Conservation (phyloP, 2,888 invertebrate genomes). For the Mystacides longicornis region DNA sequence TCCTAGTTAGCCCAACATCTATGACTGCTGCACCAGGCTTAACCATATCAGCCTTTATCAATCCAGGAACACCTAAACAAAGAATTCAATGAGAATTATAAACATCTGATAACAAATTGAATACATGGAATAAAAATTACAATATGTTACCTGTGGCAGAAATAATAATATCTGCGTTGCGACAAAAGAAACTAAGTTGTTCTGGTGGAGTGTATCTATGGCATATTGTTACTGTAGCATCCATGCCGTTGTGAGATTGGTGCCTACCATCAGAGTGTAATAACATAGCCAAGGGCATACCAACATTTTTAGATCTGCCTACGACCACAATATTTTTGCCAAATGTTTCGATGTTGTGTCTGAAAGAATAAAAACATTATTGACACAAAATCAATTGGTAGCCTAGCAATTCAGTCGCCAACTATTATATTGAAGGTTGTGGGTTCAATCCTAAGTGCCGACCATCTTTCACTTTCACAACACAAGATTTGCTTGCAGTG, state of each 20-base stretch:
- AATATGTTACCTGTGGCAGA: slow-evolving; percentile 56
- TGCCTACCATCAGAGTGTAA: slow-evolving; percentile 67
- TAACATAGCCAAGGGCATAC: slow-evolving; percentile 81
- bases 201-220: slow-evolving; percentile 79
- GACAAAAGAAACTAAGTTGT: slow-evolving; percentile 61
- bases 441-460: too few species aligned
- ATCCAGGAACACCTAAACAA: slow-evolving; percentile 61
- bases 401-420: too few species aligned
- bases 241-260: slow-evolving; percentile 63
- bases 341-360: slow-evolving; percentile 60
- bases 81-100: background rate
- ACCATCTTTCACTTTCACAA: too few species aligned
- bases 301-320: slow-evolving; percentile 88
- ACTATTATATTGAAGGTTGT: too few species aligned
- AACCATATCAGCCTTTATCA: slow-evolving; percentile 77
- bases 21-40: slow-evolving; percentile 84
- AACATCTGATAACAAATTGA: background rate
- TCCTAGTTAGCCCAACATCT: slow-evolving; percentile 78
- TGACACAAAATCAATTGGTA: too few species aligned
- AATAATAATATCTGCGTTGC: slow-evolving; percentile 70
- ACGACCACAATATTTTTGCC: slow-evolving; percentile 85
- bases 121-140: background rate
- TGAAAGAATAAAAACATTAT: too few species aligned
- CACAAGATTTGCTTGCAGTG: too few species aligned
- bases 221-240: slow-evolving; percentile 85